Conservation (phyloP, 37 sponge, comb jelly and placozoan genomes). For the Trichoplax adhaerens region DNA sequence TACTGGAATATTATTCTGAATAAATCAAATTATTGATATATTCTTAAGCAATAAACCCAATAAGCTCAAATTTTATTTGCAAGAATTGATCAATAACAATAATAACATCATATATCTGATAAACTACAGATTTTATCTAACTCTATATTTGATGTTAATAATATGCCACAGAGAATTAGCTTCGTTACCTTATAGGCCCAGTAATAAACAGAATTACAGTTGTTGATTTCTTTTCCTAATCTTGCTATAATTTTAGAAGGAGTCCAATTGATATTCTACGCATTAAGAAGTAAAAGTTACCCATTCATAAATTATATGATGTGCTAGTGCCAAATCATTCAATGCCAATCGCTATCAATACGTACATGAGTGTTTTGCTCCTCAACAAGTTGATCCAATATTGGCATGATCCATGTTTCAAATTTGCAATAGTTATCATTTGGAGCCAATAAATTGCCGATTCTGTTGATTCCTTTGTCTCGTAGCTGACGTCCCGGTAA, state of each 20-base stretch:
- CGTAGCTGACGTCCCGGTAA: slow-evolving; percentile 58
- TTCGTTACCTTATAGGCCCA: slow-evolving; percentile 76
- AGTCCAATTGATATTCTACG: slow-evolving; percentile 55
- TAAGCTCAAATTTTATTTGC: no score
- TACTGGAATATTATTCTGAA: slow-evolving; percentile 91
- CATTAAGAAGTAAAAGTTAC: neutral
- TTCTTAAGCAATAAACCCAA: no score
- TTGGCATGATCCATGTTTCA: slow-evolving; percentile 88
- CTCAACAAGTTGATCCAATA: slow-evolving; percentile 55
- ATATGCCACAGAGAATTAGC: no score
- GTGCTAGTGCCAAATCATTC: slow-evolving; percentile 5
- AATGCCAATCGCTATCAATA: slow-evolving; percentile 7
- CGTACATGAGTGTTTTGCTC: slow-evolving; percentile 41
- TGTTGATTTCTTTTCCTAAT: slow-evolving; percentile 72
- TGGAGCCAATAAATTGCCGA: slow-evolving; percentile 85
- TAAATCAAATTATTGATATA: neutral
- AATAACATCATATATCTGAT: no score
- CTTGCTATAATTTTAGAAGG: slow-evolving; percentile 79
- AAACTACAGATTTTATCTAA: no score
- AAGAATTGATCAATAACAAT: no score
- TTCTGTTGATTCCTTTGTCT: slow-evolving; percentile 75
- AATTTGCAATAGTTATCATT: slow-evolving; percentile 89
- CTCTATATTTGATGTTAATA: no score
- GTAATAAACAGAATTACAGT: slow-evolving; percentile 86
- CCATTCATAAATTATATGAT: neutral